Base-by-base conservation (phyloP, 2,113 vertebrate species). In the Arenaria interpres region DNA sequence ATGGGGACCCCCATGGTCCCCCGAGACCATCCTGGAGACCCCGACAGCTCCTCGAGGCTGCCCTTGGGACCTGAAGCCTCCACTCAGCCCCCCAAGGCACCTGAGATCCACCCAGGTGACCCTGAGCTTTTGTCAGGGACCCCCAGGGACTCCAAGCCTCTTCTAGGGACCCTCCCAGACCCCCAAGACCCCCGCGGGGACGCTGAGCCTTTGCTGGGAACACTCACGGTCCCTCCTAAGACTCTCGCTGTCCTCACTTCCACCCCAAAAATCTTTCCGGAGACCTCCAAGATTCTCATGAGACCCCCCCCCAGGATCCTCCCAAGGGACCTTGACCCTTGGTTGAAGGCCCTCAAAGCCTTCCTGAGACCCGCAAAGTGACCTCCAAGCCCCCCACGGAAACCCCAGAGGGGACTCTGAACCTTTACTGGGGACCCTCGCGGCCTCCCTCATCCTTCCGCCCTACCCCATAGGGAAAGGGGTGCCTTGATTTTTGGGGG, bases 11-110 rank as follows among this genome's bases (percentile, higher is more conserved):
- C 17, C 28, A 3, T 2, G 5, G 20, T 39, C 43, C 24, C 12
- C 30, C 6, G 23, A 77, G 20, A 43, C 30, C 43, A 20, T 76
- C 24, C 30, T 20, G 28, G 46, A 25, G 27, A 9, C 51, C 33
- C 59, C 17, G 16, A 9, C 5, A 33, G 41, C 27, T 56, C n/a
- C 16, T 46, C 12, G 12, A 37, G 27, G 51, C 5, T 56, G 19
- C 23, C 20, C 1, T 17, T 10, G 39, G 50, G 15, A 56, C 9
- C 12, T 39, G 67, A 41, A 81, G 32, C 48, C 57, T 19, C 43
- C 2, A 0, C 35, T 9, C 16, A 28, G 28, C 15, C 25, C 21
- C 24, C 39, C 24, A 22, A 33, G 16, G 22, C 1, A 1, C 28
- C 14, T 0, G 0, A n/a, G 19, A 35, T 25, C 62, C 11, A 28